phyloP scores from a whole-genome alignment of 2,113 vertebrate genomes.

The Pygoscelis adeliae region DNA sequence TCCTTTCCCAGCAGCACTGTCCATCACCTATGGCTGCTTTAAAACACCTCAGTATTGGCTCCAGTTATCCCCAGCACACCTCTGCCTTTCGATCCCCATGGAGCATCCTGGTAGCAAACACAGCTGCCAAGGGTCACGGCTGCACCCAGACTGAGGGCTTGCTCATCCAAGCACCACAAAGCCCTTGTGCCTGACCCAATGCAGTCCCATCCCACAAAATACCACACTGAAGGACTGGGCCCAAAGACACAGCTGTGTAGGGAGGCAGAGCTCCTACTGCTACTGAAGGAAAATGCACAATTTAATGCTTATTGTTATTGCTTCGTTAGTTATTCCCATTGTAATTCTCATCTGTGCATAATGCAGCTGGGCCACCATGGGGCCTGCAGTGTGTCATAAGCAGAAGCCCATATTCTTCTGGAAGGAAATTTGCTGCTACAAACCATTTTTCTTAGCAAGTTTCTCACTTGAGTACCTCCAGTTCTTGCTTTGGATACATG shows the following conservation, averaged over 20 bases:
- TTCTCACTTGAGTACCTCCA: not conserved
- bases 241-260: not conserved
- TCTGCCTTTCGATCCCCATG: not conserved
- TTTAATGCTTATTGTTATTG: not conserved
- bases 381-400: not conserved
- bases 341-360: not conserved
- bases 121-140: not conserved
- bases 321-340: not conserved
- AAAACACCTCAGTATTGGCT: not conserved
- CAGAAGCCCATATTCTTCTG: not conserved
- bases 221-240: accelerated
- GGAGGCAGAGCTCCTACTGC: not conserved
- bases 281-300: not conserved
- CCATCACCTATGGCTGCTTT: not conserved
- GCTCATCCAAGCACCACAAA: not conserved
- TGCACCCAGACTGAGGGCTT: too few species aligned
- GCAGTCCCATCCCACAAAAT: not conserved
- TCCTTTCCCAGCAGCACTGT: not conserved
- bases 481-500: not conserved
- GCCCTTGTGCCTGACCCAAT: not conserved
- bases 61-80: not conserved
- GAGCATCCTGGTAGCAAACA: not conserved
- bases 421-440: not conserved
- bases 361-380: not conserved
- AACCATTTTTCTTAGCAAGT: not conserved